A percentile compares a stretch with the other conserved stretches of the same genome.
Conservation (phyloP, 2,888 invertebrate species). For the Venusia cambrica region DNA sequence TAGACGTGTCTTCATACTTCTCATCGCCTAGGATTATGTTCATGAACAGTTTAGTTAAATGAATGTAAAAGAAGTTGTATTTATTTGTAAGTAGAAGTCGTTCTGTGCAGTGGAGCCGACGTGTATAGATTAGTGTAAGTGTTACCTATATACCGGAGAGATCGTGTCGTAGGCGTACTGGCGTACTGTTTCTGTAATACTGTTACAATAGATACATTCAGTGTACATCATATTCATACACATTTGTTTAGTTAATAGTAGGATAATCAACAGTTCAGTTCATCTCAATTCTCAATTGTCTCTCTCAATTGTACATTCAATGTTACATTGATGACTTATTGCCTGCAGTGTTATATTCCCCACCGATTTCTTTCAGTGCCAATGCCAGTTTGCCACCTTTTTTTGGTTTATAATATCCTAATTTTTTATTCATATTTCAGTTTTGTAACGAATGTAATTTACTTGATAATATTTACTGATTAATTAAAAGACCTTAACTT, state of each 20-base stretch:
- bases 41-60: conserved; percentile 31
- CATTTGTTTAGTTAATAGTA: no score
- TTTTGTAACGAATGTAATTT: no score
- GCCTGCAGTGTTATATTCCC: conserved; percentile 44
- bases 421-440: no score
- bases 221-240: conserved; percentile 19
- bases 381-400: conserved; percentile 39
- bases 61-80: conserved; percentile 58
- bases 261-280: no score
- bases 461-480: no score
- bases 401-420: no score
- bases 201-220: conserved; percentile 32
- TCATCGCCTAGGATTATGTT: conserved; percentile 14
- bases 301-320: no score
- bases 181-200: no score
- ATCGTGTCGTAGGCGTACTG: no score
- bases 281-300: no score
- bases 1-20: conserved; percentile 18
- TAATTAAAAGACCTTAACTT: no score
- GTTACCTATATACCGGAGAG: conserved; percentile 66
- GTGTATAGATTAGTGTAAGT: conserved; percentile 47
- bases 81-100: conserved; percentile 51
- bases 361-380: conserved; percentile 58
- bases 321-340: no score
- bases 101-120: conserved; percentile 59